Evolutionary conservation across 2,888 invertebrate species (phyloP).

Genomic region (Parelbella ahira): DNA sequence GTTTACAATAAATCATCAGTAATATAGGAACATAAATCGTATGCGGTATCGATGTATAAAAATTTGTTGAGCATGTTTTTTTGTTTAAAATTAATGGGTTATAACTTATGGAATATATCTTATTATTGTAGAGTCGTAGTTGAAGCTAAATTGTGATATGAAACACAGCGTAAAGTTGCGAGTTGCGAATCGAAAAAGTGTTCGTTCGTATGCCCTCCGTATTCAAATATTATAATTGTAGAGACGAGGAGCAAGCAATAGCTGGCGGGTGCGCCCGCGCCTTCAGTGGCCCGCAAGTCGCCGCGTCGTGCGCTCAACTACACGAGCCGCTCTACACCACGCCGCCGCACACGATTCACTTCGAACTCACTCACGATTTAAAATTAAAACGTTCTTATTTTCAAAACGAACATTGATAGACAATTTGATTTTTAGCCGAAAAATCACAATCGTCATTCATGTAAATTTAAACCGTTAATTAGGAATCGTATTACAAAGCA

Average conservation of each 20-base stretch:
- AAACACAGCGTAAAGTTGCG: slow-evolving; percentile 14
- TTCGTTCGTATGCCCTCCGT: slow-evolving; percentile 46
- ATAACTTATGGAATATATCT: no score
- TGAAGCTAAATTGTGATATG: slow-evolving; percentile 1
- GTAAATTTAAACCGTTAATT: slow-evolving; percentile 26
- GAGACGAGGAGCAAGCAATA: slow-evolving; percentile 49
- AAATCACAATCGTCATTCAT: slow-evolving; percentile 27
- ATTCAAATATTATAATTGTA: slow-evolving; percentile 68
- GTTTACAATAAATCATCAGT: no score
- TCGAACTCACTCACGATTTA: slow-evolving; percentile 54
- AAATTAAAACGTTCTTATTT: slow-evolving; percentile 12
- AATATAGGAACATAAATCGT: no score
- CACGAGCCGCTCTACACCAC: slow-evolving; percentile 49
- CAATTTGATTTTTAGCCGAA: slow-evolving; percentile 15
- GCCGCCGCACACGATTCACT: slow-evolving; percentile 49
- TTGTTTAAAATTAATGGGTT: no score
- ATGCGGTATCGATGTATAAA: no score
- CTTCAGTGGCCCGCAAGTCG: slow-evolving; percentile 72
- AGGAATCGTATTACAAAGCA: slow-evolving; percentile 46
- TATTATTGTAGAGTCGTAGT: slow-evolving; percentile 1
- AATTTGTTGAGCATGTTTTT: no score
- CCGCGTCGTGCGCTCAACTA: slow-evolving; percentile 67
- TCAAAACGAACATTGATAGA: slow-evolving; percentile 12
- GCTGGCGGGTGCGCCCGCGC: slow-evolving; percentile 51
- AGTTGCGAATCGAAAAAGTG: slow-evolving; percentile 52